Base-by-base conservation (phyloP, 2,888 invertebrate genomes). In the Oscheius sp. region DNA sequence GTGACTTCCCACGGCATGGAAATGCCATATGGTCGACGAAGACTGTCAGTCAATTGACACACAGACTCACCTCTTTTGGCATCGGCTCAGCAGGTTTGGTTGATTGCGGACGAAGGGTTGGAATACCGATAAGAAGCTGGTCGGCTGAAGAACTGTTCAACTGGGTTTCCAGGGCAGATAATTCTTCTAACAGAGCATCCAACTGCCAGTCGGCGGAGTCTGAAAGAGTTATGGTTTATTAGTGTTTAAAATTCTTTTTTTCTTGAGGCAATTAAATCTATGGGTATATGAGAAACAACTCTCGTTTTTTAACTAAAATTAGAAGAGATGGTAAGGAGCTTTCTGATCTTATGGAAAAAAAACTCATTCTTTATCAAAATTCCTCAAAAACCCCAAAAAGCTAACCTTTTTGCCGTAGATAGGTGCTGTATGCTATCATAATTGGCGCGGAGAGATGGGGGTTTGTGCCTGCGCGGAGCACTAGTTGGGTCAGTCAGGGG, bases 201-300 rank as follows among this genome's bases (percentile, higher is more conserved):
- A 97, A 89, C 88, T 97, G 96, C 59, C 94, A 93, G 88, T 96
- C 95, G 86, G 94, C 94, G 24, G 94, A 93, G 88, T 95, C 95
- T 91, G 87, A 49, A 87, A 70, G 33, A 44, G n/a, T n/a, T 28
- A 28, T 28, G 20, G 20, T 51, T 28, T 28, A 36, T 36, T 36
- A 41, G 20, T 4, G 14, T 17, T 41, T 41, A 6, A 41, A 41
- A 12, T 12, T n/a, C n/a, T n/a, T n/a, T n/a, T n/a, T n/a, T n/a
- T n/a, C n/a, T n/a, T n/a, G 5, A 41, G 4, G 9, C 30, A 36
- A 12, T 2, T 36, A 1, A 36, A 14, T 17, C 2, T 4, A 56
- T 50, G 9, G 26, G 4, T 12, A n/a, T n/a, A n/a, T n/a, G n/a
- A n/a, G n/a, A n/a, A n/a, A n/a, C n/a, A n/a, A n/a, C n/a, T n/a